phyloP scores from a whole-genome alignment of 2,797 vertebrate species.

The Babyrousa celebensis region DNA sequence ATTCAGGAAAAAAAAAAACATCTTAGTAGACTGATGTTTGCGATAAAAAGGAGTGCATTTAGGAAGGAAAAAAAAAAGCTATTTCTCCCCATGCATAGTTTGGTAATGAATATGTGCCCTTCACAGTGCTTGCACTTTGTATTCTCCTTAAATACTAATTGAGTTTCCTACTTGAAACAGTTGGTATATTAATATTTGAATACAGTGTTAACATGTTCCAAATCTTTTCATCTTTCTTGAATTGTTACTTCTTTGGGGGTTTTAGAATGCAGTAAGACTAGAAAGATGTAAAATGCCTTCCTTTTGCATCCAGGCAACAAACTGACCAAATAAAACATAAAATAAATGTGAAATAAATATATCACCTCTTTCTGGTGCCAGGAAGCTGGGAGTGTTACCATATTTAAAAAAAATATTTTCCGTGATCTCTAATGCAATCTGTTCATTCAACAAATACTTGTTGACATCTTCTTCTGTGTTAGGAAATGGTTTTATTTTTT shows the following conservation, averaged over 20 bases:
- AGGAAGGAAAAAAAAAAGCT: neutral
- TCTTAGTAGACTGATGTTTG: neutral
- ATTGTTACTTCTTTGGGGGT: neutral
- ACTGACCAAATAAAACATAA: neutral
- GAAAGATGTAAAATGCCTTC: neutral
- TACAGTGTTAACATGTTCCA: constrained; percentile 42
- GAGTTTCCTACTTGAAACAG: constrained; percentile 66
- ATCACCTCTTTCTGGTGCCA: neutral
- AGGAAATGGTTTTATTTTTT: constrained; percentile 12
- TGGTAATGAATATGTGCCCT: neutral
- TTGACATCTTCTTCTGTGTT: neutral
- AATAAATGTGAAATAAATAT: constrained; percentile 10
- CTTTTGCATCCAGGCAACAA: neutral
- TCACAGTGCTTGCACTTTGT: neutral
- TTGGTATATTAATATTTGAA: constrained; percentile 44
- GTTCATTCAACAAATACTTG: neutral
- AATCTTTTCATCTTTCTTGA: constrained; percentile 46
- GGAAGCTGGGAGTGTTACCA: neutral
- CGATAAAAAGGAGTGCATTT: neutral
- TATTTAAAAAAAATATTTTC: constrained; percentile 21
- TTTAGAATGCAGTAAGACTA: neutral
- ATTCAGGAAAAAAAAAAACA: neutral
- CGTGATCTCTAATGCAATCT: neutral
- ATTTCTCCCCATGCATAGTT: constrained; percentile 26
- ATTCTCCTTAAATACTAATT: neutral